A percentile compares a stretch with the other conserved stretches of the same genome.
phyloP scores from a whole-genome alignment of 2,888 invertebrate genomes.

The Pseudococcus jackbeardsleyi region DNA sequence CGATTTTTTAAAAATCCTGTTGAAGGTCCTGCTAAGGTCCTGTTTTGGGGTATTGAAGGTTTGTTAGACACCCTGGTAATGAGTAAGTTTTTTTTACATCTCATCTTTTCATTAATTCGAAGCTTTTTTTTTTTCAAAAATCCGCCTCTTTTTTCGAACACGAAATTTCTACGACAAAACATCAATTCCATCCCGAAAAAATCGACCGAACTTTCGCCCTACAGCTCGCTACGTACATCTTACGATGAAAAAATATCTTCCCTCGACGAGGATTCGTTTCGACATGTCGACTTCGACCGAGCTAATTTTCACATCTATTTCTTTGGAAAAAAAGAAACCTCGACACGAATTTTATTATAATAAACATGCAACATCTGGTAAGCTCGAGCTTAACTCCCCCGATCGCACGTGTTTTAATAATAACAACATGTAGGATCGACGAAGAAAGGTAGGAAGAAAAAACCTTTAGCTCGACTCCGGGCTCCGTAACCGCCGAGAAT shows the following conservation, averaged over 20 bases:
- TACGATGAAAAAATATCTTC: neutral
- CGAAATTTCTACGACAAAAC: neutral
- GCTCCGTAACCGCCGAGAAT: neutral
- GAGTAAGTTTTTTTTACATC: no score
- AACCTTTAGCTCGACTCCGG: neutral
- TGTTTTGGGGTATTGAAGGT: no score
- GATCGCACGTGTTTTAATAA: neutral
- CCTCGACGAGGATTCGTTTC: neutral
- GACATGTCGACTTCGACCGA: neutral
- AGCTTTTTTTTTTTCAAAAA: no score
- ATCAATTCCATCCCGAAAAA: no score
- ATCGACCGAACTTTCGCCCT: no score
- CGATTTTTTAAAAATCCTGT: no score
- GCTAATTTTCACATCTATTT: slow-evolving; percentile 10
- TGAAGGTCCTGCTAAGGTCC: no score
- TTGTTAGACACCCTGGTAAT: no score
- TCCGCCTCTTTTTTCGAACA: no score
- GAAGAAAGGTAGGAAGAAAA: neutral
- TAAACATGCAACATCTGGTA: slow-evolving; percentile 10
- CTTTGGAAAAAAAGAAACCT: neutral
- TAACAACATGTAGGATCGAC: neutral
- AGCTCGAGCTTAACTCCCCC: neutral
- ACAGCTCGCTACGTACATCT: no score
- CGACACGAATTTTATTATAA: neutral
- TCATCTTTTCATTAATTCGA: no score